Evolutionary conservation across 1,140 invertebrate species (phyloP), one percentile per base, ranked within the genome.

Genomic region (Helicoverpa zea): DNA sequence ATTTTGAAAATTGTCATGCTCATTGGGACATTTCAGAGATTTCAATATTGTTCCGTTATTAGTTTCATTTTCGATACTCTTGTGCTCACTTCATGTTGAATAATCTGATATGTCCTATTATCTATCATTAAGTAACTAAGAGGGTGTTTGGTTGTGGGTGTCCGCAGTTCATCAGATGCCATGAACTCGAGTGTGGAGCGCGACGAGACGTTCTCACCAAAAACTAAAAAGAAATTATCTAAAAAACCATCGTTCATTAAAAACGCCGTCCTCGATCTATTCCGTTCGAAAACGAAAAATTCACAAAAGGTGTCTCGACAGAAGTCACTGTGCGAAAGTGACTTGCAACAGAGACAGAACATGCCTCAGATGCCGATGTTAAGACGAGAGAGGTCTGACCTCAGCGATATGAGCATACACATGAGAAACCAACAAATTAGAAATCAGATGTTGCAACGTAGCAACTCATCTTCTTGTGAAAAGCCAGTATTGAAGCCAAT

Each of bases 221-320:
- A 95, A 94, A 92, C 94, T 85, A 95, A 94, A 93, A 95, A 95
- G 94, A 95, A 95, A 94, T 86, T 95, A 73, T 95, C 94, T 13
- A 95, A 95, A 94, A 95, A 95, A 84, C 93, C 95, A 49, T 95
- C 95, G 78, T 95, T 95, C 88, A 94, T 95, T 80, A 95, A 95
- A 91, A 95, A 95, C 86, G 94, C 95, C 59, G 94, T 95, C 51
- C 91, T 95, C 72, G 95, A 95, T 89, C 85, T 95, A 76, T 95
- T 95, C 89, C 91, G 94, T 79, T 95, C 94, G 85, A 95, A 95
- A 94, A 92, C 93, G 84, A 95, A 95, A 93, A 91, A 84, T 66
- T 94, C 94, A 13, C 91, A 92, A 82, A 95, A 95, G 84, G 92
- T 95, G 76, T 93, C 93, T 82, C 91, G 95, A 77, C 94, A 95